A percentile compares a stretch with the other conserved stretches of the same genome.
Evolutionary conservation across 2,888 invertebrate species (phyloP).

Genomic region (Hirtodrosophila trivittata): DNA sequence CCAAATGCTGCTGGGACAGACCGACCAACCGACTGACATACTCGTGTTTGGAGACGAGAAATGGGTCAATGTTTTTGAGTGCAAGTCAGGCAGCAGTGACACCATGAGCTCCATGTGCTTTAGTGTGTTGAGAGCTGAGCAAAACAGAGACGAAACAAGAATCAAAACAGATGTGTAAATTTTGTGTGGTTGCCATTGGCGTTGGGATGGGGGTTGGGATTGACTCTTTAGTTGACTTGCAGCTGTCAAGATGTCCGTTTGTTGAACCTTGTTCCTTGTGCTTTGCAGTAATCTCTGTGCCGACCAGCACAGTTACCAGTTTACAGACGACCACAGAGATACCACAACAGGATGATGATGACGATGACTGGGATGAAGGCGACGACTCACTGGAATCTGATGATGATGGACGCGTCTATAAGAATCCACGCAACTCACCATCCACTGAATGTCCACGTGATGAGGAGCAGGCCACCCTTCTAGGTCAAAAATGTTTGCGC

Average conservation of each 20-base stretch:
- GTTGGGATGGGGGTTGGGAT: neutral
- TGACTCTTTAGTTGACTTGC: neutral
- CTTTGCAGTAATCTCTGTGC: conserved; percentile 71
- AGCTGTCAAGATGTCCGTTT: conserved; percentile 24
- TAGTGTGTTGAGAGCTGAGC: conserved; percentile 23
- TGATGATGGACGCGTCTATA: conserved; percentile 92
- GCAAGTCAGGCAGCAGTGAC: conserved; percentile 40
- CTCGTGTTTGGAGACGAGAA: conserved; percentile 45
- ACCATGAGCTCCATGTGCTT: neutral
- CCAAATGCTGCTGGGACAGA: conserved; percentile 42
- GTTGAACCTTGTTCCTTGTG: conserved; percentile 2
- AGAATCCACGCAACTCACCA: conserved; percentile 94
- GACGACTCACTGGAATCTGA: conserved; percentile 87
- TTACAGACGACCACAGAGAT: conserved; percentile 74
- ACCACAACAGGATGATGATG: conserved; percentile 80
- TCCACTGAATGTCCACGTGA: conserved; percentile 93
- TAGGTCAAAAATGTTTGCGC: conserved; percentile 94
- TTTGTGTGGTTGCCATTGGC: neutral
- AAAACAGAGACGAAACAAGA: conserved; percentile 49
- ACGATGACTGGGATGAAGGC: conserved; percentile 81
- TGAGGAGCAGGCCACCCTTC: conserved; percentile 91
- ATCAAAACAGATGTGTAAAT: conserved; percentile 60
- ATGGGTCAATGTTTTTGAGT: conserved; percentile 80
- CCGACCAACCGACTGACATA: conserved; percentile 39
- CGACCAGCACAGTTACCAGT: conserved; percentile 54